phyloP scores from a whole-genome alignment of 2,888 invertebrate genomes.

The Brachyopa scutellaris region DNA sequence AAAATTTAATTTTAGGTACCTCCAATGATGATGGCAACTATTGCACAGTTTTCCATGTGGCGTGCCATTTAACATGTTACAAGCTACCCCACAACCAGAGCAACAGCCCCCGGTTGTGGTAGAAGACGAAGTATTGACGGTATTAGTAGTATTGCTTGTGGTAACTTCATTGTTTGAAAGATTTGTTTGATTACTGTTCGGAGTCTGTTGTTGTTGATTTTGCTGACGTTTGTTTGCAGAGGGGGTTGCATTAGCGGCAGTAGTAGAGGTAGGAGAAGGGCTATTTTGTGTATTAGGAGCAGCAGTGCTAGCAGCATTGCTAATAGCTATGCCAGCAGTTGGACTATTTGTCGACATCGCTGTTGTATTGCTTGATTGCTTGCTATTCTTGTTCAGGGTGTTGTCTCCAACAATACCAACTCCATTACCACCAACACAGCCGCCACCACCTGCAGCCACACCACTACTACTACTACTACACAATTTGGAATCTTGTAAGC shows the following conservation, averaged over 20 bases:
- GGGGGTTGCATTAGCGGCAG: slow-evolving; percentile 47
- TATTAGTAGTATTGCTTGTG: slow-evolving; percentile 48
- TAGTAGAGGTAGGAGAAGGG: slow-evolving; percentile 54
- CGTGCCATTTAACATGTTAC: slow-evolving; percentile 88
- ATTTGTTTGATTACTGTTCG: slow-evolving; percentile 62
- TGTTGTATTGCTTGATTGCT: slow-evolving; percentile 68
- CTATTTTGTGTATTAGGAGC: slow-evolving; percentile 55
- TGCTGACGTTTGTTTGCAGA: slow-evolving; percentile 68
- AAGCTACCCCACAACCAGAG: slow-evolving; percentile 87
- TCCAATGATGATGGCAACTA: slow-evolving; percentile 93
- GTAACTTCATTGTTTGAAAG: slow-evolving; percentile 60
- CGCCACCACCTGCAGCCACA: slow-evolving; percentile 37
- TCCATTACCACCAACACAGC: slow-evolving; percentile 55
- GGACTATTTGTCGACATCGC: slow-evolving; percentile 68
- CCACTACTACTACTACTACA: slow-evolving; percentile 57
- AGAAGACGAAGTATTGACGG: slow-evolving; percentile 72
- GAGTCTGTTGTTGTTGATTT: slow-evolving; percentile 69
- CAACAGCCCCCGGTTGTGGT: slow-evolving; percentile 78
- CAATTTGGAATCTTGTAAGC: slow-evolving; percentile 75
- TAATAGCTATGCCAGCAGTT: slow-evolving; percentile 56
- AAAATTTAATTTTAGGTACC: slow-evolving; percentile 83
- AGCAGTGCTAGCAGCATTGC: slow-evolving; percentile 38
- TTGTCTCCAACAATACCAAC: slow-evolving; percentile 66
- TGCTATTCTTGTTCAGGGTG: slow-evolving; percentile 67
- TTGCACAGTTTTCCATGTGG: slow-evolving; percentile 91